A percentile compares a stretch with the other conserved stretches of the same genome.
phyloP scores from a whole-genome alignment of 2,797 vertebrate genomes.

The Pipistrellus kuhlii region DNA sequence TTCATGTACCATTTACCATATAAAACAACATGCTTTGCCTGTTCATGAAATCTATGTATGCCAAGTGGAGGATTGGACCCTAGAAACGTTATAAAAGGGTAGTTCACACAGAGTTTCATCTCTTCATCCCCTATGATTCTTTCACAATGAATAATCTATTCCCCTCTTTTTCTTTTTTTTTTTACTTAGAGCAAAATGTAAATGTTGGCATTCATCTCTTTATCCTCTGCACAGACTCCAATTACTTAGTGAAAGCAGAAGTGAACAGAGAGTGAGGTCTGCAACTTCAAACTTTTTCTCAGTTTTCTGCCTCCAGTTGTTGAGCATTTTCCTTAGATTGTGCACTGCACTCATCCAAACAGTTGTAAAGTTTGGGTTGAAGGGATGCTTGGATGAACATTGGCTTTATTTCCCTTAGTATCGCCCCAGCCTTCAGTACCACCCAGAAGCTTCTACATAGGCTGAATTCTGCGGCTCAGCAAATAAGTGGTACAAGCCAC shows the following conservation, averaged over 20 bases:
- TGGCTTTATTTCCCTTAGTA: slow-evolving; percentile 57
- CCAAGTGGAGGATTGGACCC: neutral
- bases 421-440: slow-evolving; percentile 48
- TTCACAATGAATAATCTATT: neutral
- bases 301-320: neutral
- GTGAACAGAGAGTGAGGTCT: neutral
- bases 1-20: neutral
- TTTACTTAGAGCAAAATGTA: neutral
- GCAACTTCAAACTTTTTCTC: neutral
- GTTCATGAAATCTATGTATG: neutral
- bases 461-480: slow-evolving; percentile 78
- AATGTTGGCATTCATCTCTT: neutral
- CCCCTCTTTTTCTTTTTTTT: neutral
- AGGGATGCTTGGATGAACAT: slow-evolving; percentile 52
- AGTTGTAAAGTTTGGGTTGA: slow-evolving; percentile 32
- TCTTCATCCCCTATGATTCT: neutral
- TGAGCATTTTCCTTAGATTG: slow-evolving; percentile 5
- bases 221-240: neutral
- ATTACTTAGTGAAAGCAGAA: slow-evolving; percentile 20
- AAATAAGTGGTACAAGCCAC: slow-evolving; percentile 80
- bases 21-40: neutral
- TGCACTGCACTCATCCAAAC: slow-evolving; percentile 8
- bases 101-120: neutral
- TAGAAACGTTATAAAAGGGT: neutral
- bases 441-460: slow-evolving; percentile 59